Evolutionary conservation across 2,113 vertebrate genomes (phyloP), one percentile per base, ranked within the genome.

Genomic region (Cyphomyrus plagiostoma): DNA sequence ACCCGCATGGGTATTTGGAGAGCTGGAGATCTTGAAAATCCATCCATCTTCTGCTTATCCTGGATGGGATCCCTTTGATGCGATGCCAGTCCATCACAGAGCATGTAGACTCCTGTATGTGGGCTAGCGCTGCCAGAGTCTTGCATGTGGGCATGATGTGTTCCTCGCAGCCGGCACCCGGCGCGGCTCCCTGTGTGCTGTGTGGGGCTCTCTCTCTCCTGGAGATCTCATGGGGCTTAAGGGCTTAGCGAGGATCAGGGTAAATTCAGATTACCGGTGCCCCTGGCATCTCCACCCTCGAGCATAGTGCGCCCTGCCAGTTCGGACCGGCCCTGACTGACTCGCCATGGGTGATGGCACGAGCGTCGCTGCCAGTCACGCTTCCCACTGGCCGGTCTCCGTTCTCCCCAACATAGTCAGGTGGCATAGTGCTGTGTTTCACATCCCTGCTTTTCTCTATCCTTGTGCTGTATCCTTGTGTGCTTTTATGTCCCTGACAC

Each of bases 241-340:
- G 87, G 70, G 91, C 93, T 94, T 94, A 94, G 90, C 91, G 88
- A 91, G 93, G 93, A 94, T 93, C 91, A 91, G 91, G 92, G 92
- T 94, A 94, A 93, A 93, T 93, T 94, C 92, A 94, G 93, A 94
- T 94, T 94, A 93, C 90, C 89, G 17, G 26, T 89, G 91, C 90
- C 49, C 86, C 49, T 26, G 77, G 23, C 42, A 9, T 35, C 52
- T n/a, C 35, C 74, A 80, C 74, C 74, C 74, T 42, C 5, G 35
- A 8, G 74, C 15, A 7, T 2, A 80, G 74, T 0, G 35, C 1
- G 4, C 30, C 35, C 74, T 80, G 74, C 35, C 74, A 80, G 74
- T 39, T 13, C 35, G 4, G 35, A 19, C 74, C 35, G 4, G 30
- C 74, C 35, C 35, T 5, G 70, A 35, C 70, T 77, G 15, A 42